Base-by-base conservation (phyloP, 1,140 invertebrate species). In the Heliothis virescens region DNA sequence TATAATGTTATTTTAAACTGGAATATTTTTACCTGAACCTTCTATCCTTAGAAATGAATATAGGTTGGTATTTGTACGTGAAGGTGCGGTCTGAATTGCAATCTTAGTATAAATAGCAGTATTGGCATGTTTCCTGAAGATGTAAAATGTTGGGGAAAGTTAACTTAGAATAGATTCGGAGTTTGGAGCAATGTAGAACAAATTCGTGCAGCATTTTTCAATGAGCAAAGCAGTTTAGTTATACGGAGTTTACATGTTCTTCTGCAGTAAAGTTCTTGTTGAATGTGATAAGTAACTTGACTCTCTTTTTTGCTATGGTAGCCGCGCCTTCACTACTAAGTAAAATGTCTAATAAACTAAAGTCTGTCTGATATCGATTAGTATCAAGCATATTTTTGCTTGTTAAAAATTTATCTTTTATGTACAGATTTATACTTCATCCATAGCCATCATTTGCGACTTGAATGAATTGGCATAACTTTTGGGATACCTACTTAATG, bases 1-100 rank as follows among this genome's bases (percentile, higher is more conserved):
- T n/a, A 57, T 48, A 48, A 67, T 72, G 50, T 55, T 57, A 72
- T 57, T 72, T 57, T 53, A 72, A 72, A 29, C 52, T 18, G 52
- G 53, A 18, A 29, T 57, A 50, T 55, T 72, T 60, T 72, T 57
- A 29, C 29, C 13, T 5, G 18, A 41, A 4, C 52, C 41, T 26
- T 72, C 21, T 41, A 57, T 55, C 13, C 41, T 55, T 41, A 0
- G 4, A 41, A 72, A n/a, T 18, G 67, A 52, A 50, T 21, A 18
- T 21, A 16, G 1, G 11, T 65, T 7, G 7, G n/a, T 65, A 47
- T 41, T 41, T n/a, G n/a, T 29, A 60, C 11, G 11, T 10, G 13
- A 47, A 9, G n/a, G 15, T 63, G 13, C 60, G 29, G 13, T 41
- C 29, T 48, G n/a, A 18, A 65, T 65, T 11, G 57, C 21, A 60